Percentiles rank a stretch among this genome's conserved stretches.
These are phyloP conservation scores for Schrankia costaestrigalis DNA, from an alignment of 2,888 invertebrate genomes.

Conservation along the genomic window DNA sequence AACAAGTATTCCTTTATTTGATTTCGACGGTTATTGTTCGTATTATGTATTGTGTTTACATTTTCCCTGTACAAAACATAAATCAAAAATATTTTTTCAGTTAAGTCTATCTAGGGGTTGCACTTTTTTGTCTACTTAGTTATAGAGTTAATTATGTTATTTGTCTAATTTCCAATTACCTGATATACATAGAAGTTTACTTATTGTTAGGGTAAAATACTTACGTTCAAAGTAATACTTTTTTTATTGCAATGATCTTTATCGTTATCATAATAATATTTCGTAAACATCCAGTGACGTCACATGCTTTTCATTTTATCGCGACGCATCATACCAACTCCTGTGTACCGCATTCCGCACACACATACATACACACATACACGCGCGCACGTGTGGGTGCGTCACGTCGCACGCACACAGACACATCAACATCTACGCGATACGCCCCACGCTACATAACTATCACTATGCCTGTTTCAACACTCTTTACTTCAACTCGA, in stretches of 20 bases:
- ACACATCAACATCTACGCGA: constrained; percentile 46
- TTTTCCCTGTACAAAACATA: too few relatives aligned
- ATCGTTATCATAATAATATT: constrained; percentile 11
- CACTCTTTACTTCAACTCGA: constrained; percentile 41
- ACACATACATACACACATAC: constrained; percentile 32
- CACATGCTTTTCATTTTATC: constrained; percentile 40
- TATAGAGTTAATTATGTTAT: too few relatives aligned
- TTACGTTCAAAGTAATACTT: constrained; percentile 5
- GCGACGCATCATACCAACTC: constrained; percentile 39
- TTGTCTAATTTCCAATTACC: too few relatives aligned
- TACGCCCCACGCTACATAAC: constrained; percentile 57
- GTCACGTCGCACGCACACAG: constrained; percentile 60
- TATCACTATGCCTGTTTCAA: constrained; percentile 45
- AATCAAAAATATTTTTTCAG: too few relatives aligned
- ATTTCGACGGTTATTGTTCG: constrained; percentile 19
- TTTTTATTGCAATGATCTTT: too few relatives aligned
- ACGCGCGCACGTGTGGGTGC: constrained; percentile 20
- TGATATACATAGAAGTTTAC: too few relatives aligned
- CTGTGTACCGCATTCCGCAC: constrained; percentile 56
- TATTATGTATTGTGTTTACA: neutral
- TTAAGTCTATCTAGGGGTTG: too few relatives aligned
- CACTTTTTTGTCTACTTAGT: too few relatives aligned
- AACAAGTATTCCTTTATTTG: constrained; percentile 35
- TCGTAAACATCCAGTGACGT: constrained; percentile 43
- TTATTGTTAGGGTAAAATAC: too few relatives aligned